Conservation (phyloP, 2,113 vertebrate species). For the Romanogobio albipinnatus region DNA sequence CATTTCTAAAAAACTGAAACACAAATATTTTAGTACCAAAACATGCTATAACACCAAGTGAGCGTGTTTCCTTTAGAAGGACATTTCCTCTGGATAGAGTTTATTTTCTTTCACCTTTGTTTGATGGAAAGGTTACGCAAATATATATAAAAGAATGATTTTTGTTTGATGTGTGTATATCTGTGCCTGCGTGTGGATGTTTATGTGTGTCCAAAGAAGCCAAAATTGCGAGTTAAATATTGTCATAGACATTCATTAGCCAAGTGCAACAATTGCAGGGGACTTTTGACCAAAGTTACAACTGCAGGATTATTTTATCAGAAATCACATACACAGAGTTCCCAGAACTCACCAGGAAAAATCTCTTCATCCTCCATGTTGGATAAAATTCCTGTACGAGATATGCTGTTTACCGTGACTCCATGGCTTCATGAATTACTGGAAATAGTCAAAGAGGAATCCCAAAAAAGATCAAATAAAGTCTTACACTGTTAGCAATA, state of each 20-base stretch:
- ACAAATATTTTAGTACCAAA: constrained; percentile 36
- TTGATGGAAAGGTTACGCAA: constrained; percentile 35
- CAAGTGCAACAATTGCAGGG: constrained; percentile 40
- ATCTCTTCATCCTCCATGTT: constrained; percentile 40
- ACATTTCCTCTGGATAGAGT: constrained; percentile 17
- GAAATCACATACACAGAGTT: constrained; percentile 24
- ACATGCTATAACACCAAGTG: constrained; percentile 8
- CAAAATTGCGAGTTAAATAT: constrained; percentile 22
- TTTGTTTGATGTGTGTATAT: constrained; percentile 30
- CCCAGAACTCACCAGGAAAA: constrained; percentile 28
- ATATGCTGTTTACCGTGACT: constrained; percentile 15
- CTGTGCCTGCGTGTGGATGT: constrained; percentile 8
- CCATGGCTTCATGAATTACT: constrained; percentile 30
- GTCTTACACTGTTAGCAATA: neutral
- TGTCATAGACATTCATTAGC: constrained; percentile 29
- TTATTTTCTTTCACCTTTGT: constrained; percentile 33
- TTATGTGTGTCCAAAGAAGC: constrained; percentile 1
- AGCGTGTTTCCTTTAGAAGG: constrained; percentile 34
- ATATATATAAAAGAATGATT: constrained; percentile 32
- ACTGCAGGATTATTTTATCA: constrained; percentile 39
- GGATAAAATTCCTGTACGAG: constrained; percentile 31
- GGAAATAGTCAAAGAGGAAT: constrained; percentile 31
- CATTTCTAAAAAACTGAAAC: constrained; percentile 9
- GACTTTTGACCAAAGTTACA: constrained; percentile 33
- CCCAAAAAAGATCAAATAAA: neutral